Percentiles rank a stretch among this genome's conserved stretches.
These are phyloP conservation scores for Piliocolobus tephrosceles DNA, from an alignment of 2,113 vertebrate genomes.

Conservation along the genomic window DNA sequence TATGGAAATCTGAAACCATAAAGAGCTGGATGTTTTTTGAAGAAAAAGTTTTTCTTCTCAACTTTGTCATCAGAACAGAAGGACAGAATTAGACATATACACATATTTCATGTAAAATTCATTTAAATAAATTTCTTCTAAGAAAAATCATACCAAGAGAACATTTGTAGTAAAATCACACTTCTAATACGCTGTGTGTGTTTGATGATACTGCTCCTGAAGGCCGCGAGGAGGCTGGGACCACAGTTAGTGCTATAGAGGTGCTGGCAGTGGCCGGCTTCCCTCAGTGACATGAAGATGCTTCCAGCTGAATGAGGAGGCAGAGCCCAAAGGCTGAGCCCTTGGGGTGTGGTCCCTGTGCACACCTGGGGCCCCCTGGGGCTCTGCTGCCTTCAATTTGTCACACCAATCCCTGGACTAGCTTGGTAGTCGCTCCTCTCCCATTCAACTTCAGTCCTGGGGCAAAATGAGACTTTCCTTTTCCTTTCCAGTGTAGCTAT, in stretches of 20 bases:
- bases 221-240: neutral
- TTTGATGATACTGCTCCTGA: neutral
- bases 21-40: neutral
- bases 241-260: neutral
- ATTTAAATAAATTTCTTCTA: conserved; percentile 17
- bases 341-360: rapidly evolving
- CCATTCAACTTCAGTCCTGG: neutral
- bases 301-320: neutral
- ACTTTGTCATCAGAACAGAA: neutral
- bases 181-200: neutral
- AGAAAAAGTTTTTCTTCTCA: neutral
- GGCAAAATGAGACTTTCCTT: neutral
- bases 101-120: neutral
- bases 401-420: neutral
- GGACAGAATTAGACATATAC: neutral
- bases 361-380: neutral
- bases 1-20: conserved; percentile 53
- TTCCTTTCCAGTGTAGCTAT: neutral
- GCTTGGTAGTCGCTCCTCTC: neutral
- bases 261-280: neutral
- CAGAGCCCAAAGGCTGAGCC: neutral
- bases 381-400: neutral
- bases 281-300: neutral
- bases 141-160: conserved; percentile 12
- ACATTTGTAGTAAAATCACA: neutral